phyloP scores from a whole-genome alignment of 2,888 invertebrate species.

The Yponomeuta sedellus region DNA sequence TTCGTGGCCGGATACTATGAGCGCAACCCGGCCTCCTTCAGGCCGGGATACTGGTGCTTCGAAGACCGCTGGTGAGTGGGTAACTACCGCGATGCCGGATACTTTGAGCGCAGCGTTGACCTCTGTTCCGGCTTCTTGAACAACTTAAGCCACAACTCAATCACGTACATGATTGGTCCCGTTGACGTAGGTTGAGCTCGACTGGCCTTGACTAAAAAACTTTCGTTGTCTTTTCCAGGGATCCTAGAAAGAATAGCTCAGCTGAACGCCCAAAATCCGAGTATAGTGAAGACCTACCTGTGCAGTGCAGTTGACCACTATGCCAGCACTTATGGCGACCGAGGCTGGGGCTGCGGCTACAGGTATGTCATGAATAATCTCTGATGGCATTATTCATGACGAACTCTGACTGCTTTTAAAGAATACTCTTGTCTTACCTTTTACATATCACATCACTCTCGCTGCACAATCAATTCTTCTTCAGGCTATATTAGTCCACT shows the following conservation, averaged over 20 bases:
- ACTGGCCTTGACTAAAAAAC: too few species aligned
- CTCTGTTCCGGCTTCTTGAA: constrained; percentile 54
- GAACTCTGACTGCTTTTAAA: too few species aligned
- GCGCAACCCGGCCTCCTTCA: constrained; percentile 65
- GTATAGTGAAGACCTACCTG: constrained; percentile 81
- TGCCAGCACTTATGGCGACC: constrained; percentile 90
- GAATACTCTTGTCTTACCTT: too few species aligned
- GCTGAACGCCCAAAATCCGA: constrained; percentile 70
- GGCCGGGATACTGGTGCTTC: too few species aligned
- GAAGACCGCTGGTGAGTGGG: too few species aligned
- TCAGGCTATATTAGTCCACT: too few species aligned
- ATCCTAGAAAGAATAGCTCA: constrained; percentile 63
- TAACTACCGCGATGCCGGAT: constrained; percentile 78
- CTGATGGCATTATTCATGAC: too few species aligned
- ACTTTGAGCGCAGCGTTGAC: constrained; percentile 88
- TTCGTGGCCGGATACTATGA: constrained; percentile 90
- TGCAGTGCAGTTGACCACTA: constrained; percentile 91
- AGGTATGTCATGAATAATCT: constrained; percentile 46
- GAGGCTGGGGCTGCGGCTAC: constrained; percentile 96
- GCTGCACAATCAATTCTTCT: too few species aligned
- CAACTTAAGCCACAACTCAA: too few species aligned
- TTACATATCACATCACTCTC: too few species aligned
- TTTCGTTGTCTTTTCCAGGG: constrained; percentile 35
- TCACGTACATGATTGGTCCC: too few species aligned
- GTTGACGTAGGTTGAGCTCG: too few species aligned